Percentiles rank a stretch among this genome's conserved stretches.
These are phyloP conservation scores for Latrodectus elegans DNA, from an alignment of 2,888 invertebrate species.

Conservation along the genomic window DNA sequence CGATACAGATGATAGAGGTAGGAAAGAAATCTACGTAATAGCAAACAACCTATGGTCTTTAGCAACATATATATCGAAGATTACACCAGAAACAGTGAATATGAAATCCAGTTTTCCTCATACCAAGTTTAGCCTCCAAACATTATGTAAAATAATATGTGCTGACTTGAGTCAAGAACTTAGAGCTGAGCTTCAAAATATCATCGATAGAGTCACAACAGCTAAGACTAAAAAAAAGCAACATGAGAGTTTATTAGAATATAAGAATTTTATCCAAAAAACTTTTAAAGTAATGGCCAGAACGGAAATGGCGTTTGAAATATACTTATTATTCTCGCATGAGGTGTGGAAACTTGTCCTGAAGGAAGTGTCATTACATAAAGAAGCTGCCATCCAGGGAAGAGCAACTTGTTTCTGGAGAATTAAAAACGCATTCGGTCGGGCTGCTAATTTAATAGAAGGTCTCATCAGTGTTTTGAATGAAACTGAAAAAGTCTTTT, in stretches of 20 bases:
- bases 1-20: neutral
- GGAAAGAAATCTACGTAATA: conserved; percentile 30
- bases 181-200: neutral
- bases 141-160: conserved; percentile 21
- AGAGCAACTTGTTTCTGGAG: neutral
- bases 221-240: conserved; percentile 9
- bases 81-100: neutral
- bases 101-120: neutral
- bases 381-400: neutral
- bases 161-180: conserved; percentile 12
- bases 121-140: conserved; percentile 17
- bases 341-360: conserved; percentile 29
- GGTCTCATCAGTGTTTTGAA: conserved; percentile 22
- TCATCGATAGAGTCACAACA: neutral
- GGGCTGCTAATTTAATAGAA: neutral
- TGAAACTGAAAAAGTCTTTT: conserved; percentile 42
- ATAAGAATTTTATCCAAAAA: conserved; percentile 6
- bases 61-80: conserved; percentile 15
- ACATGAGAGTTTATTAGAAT: conserved; percentile 3
- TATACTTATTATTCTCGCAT: conserved; percentile 20
- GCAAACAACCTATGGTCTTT: conserved; percentile 51
- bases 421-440: neutral
- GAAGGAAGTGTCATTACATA: neutral
- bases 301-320: conserved; percentile 38
- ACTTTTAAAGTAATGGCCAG: neutral